phyloP scores from a whole-genome alignment of 2,113 vertebrate genomes.

The Perognathus longimembris region DNA sequence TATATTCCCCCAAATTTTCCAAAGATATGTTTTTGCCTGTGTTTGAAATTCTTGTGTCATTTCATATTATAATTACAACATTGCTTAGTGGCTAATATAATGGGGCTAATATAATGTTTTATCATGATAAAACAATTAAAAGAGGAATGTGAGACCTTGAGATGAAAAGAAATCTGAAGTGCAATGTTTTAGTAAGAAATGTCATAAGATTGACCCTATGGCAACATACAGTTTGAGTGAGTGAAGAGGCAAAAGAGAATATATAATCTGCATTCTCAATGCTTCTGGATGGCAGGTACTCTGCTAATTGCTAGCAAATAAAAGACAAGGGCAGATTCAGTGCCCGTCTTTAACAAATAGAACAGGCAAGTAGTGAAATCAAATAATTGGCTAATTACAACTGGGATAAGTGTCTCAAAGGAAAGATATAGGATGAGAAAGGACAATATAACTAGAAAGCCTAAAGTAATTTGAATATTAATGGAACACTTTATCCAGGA shows the following conservation, averaged over 20 bases:
- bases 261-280: background rate
- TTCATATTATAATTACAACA: conserved; percentile 41
- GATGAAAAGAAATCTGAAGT: background rate
- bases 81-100: background rate
- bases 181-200: background rate
- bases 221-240: background rate
- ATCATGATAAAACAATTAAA: conserved; percentile 3
- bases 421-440: background rate
- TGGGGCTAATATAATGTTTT: background rate
- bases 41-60: conserved; percentile 23
- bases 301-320: background rate
- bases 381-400: background rate
- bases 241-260: background rate
- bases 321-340: background rate
- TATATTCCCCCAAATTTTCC: background rate
- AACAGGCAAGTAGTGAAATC: background rate
- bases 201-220: background rate
- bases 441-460: background rate
- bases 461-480: background rate
- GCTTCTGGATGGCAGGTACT: background rate
- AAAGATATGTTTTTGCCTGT: conserved; percentile 15
- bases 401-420: background rate
- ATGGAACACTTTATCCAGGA: background rate
- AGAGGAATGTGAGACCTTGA: background rate
- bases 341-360: background rate